Percentiles rank a stretch among this genome's conserved stretches.
Conservation (phyloP, 2,113 vertebrate genomes). For the Grantiella picta region DNA sequence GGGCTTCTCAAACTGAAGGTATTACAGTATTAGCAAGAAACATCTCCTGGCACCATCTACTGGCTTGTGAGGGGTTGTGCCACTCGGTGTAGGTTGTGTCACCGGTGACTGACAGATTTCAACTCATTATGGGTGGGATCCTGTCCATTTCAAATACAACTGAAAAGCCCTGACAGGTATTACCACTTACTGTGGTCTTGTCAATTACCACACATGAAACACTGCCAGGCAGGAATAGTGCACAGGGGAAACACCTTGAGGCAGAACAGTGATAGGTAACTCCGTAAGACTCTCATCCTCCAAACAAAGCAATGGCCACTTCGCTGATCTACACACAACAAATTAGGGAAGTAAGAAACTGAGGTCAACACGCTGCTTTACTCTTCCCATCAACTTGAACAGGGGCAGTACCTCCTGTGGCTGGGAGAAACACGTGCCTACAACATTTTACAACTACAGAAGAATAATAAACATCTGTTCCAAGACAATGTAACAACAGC, state of each 20-base stretch:
- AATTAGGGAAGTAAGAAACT: not conserved
- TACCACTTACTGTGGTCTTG: not conserved
- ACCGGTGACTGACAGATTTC: not conserved
- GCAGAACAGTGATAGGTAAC: not conserved
- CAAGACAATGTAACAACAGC: not conserved
- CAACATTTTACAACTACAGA: not conserved
- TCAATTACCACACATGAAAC: not conserved
- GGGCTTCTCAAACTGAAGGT: not conserved
- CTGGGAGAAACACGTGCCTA: not conserved
- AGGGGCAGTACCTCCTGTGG: not conserved
- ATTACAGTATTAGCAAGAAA: not conserved
- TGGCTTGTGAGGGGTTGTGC: not conserved
- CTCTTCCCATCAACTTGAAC: not conserved
- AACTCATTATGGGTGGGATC: not conserved
- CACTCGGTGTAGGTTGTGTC: rapidly evolving
- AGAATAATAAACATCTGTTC: not conserved
- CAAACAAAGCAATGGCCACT: not conserved
- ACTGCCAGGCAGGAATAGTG: not conserved
- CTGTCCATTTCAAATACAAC: not conserved
- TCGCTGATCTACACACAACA: not conserved
- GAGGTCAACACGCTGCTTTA: not conserved
- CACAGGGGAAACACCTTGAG: not conserved
- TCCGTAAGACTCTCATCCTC: not conserved
- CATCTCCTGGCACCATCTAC: constrained; percentile 45
- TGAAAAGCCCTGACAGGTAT: not conserved